Evolutionary conservation across 2,888 invertebrate genomes (phyloP).

Genomic region (Luffia ferchaultella): DNA sequence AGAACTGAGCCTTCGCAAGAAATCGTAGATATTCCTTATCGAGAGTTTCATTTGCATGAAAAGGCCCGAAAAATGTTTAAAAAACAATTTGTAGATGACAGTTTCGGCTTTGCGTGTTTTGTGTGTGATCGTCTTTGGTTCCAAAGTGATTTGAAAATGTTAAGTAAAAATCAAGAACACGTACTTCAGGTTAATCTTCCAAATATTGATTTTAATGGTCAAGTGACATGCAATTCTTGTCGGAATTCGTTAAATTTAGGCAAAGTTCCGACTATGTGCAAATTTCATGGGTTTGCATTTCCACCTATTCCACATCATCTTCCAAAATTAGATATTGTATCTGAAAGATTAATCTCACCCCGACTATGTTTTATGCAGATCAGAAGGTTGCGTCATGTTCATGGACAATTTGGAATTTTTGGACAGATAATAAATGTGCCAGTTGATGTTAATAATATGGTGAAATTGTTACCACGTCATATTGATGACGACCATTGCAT

Average conservation of each 20-base stretch:
- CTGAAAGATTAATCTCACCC: constrained; percentile 16
- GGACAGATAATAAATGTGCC: constrained; percentile 9
- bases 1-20: too few species aligned
- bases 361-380: constrained; percentile 15
- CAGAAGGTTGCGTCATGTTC: constrained; percentile 11
- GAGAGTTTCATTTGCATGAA: too few species aligned
- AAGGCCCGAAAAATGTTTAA: constrained; percentile 12
- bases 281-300: constrained; percentile 13
- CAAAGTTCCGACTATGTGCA: constrained; percentile 11
- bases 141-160: constrained; percentile 14
- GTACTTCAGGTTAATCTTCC: constrained; percentile 6
- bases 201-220: not conserved
- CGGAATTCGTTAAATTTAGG: constrained; percentile 8
- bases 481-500: constrained; percentile 12
- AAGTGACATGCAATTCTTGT: constrained; percentile 10
- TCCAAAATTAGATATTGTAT: constrained; percentile 18
- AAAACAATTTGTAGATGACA: constrained; percentile 14
- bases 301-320: constrained; percentile 9
- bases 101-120: constrained; percentile 14
- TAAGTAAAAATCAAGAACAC: constrained; percentile 5
- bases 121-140: constrained; percentile 18
- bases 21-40: too few species aligned
- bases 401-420: constrained; percentile 7
- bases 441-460: constrained; percentile 9
- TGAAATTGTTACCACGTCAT: constrained; percentile 7